Evolutionary conservation across 2,113 vertebrate genomes (phyloP).

Genomic region (human): GRCh38 chr16:70755001-70755500

Average conservation of each 20-base stretch:
- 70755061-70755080: background rate
- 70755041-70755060: accelerated
- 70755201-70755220: background rate
- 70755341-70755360: background rate
- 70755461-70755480: background rate
- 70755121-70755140: background rate
- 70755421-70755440: too few relatives aligned
- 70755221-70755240: background rate
- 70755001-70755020: background rate
- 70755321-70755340: background rate
- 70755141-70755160: background rate
- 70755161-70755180: background rate
- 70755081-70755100: background rate
- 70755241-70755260: background rate
- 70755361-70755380: background rate
- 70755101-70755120: background rate
- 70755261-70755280: background rate
- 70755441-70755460: background rate
- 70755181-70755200: background rate
- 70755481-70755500: background rate
- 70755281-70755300: background rate
- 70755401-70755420: background rate
- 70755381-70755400: background rate
- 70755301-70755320: background rate
- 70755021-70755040: background rate